These are phyloP conservation scores for Caloenas nicobarica DNA, from an alignment of 2,113 vertebrate species.

Conservation along the genomic window DNA sequence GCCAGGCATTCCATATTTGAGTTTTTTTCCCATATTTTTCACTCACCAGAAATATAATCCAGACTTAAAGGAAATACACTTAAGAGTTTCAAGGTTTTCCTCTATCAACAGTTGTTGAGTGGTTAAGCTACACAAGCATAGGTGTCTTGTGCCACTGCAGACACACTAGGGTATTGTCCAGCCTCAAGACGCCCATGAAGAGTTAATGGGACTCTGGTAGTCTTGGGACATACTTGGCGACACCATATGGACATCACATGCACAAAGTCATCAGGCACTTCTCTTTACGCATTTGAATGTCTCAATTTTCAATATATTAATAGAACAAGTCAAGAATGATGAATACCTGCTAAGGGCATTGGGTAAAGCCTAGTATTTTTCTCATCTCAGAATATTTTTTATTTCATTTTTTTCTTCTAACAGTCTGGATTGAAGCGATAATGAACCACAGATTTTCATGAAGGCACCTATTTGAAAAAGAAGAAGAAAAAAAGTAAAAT, in stretches of 20 bases:
- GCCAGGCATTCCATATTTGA: not conserved
- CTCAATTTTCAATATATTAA: not conserved
- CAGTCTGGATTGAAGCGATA: not conserved
- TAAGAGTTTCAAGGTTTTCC: not conserved
- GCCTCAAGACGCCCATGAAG: not conserved
- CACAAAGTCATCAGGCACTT: not conserved
- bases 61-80: not conserved
- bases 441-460: not conserved
- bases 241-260: no score
- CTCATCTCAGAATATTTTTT: rapidly evolving
- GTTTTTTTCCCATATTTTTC: not conserved
- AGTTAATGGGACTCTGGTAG: not conserved
- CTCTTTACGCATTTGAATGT: not conserved
- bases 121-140: not conserved
- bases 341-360: not conserved
- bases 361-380: not conserved
- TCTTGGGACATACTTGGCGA: not conserved
- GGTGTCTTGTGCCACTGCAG: not conserved
- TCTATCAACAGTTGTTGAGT: not conserved
- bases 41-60: not conserved
- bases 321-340: not conserved
- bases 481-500: not conserved
- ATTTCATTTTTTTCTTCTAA: not conserved
- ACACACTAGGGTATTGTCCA: not conserved
- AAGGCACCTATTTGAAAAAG: not conserved